Base-by-base conservation (phyloP, 1,140 invertebrate species). In the Drosophila nasuta region DNA sequence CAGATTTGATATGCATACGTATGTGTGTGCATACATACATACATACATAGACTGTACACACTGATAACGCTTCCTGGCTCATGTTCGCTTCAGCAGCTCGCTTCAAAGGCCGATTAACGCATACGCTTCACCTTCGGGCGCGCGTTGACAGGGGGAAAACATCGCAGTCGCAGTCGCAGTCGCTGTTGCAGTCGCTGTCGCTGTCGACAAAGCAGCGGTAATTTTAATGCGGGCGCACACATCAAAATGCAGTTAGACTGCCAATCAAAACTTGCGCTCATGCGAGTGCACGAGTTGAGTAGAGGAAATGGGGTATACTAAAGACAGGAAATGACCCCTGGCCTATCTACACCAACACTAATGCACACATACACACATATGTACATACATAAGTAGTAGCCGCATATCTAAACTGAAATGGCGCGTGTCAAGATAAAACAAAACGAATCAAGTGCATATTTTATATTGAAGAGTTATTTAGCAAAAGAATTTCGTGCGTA, bases 61-160 rank as follows among this genome's bases (percentile, higher is more conserved):
- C 35, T 60, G 66, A 69, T 69, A 69, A 69, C 49, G 79, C 75
- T 81, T 81, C 75, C 79, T 77, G 49, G 51, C 63, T 41, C 33
- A 13, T 81, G 79, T 56, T 81, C 79, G 66, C 73, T 81, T 65
- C 48, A 74, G 59, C 54, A 69, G 59, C 59, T 49, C 59, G 17
- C 48, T 41, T 52, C 33, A 59, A 59, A 59, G 41, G 41, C 15
- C 49, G 33, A 41, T 64, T 64, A 64, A 64, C 13, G 62, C 13
- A 33, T 13, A 28, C 49, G 17, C 17, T 69, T 74, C 74, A 74
- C 79, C 79, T 74, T 69, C 68, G 79, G 66, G 43, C 72, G 64
- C 58, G 64, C 48, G 48, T 10, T 49, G 69, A 54, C 43, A 48
- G 49, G 57, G 62, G 75, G 3, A 25, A 25, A 68, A 38, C 35